phyloP scores from a whole-genome alignment of 2,797 vertebrate species.

The Dicrostonyx torquatus region DNA sequence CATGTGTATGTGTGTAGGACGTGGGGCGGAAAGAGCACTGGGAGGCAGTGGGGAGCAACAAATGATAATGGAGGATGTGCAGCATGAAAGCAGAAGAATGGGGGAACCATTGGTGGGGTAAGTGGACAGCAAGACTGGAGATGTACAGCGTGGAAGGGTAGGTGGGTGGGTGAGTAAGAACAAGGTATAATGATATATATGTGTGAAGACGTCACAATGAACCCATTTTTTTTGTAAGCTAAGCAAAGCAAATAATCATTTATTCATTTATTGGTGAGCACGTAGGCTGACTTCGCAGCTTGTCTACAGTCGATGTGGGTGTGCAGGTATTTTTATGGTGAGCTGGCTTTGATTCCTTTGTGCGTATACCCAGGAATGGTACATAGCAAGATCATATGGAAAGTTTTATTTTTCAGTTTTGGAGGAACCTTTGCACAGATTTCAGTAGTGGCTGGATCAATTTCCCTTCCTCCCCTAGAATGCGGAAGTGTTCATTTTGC shows the following conservation, averaged over 20 bases:
- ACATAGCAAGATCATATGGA: not conserved
- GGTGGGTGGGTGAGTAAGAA: not conserved
- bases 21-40: not conserved
- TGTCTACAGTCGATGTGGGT: not conserved
- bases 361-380: not conserved
- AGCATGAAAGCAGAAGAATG: not conserved
- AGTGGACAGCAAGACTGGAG: not conserved
- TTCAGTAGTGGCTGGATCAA: not conserved
- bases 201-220: not conserved
- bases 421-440: not conserved
- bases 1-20: not conserved
- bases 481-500: not conserved
- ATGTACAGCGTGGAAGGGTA: no score
- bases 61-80: no score
- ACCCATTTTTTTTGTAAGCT: not conserved
- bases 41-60: not conserved
- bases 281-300: not conserved
- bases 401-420: not conserved
- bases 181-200: not conserved
- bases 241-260: not conserved
- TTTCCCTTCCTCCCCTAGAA: not conserved
- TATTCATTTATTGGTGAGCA: not conserved
- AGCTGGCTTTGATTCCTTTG: not conserved
- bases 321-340: not conserved
- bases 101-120: not conserved